phyloP scores from a whole-genome alignment of 1,140 invertebrate species.

The Ectropis grisescens region DNA sequence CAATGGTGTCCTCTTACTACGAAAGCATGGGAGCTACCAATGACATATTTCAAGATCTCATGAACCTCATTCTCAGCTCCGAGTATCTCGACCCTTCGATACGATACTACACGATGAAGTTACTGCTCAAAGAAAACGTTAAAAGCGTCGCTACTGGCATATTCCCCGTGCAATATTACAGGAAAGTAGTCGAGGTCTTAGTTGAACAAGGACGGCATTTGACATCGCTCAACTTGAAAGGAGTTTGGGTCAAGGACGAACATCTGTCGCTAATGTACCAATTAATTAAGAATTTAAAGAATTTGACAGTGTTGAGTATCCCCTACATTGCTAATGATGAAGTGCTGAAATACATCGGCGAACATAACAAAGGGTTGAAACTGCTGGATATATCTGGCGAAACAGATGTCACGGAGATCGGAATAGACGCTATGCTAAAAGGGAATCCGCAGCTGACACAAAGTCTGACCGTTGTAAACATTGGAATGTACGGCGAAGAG shows the following conservation, averaged over 20 bases:
- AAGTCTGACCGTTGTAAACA: slow-evolving; percentile 72
- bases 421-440: slow-evolving; percentile 68
- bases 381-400: slow-evolving; percentile 76
- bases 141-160: slow-evolving; percentile 74
- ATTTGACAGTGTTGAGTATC: slow-evolving; percentile 73
- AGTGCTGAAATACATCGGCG: slow-evolving; percentile 72
- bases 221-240: slow-evolving; percentile 75
- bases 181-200: slow-evolving; percentile 74
- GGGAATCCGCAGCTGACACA: slow-evolving; percentile 62
- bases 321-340: slow-evolving; percentile 78
- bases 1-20: slow-evolving; percentile 71
- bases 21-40: slow-evolving; percentile 69
- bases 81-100: slow-evolving; percentile 75
- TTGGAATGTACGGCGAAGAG: slow-evolving; percentile 76
- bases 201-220: slow-evolving; percentile 72
- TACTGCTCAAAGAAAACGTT: slow-evolving; percentile 74
- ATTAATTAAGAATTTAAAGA: slow-evolving; percentile 68
- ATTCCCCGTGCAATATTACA: slow-evolving; percentile 76
- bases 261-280: slow-evolving; percentile 73
- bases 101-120: slow-evolving; percentile 73
- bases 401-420: slow-evolving; percentile 74
- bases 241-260: slow-evolving; percentile 78
- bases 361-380: slow-evolving; percentile 70
- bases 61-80: slow-evolving; percentile 73
- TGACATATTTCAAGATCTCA: slow-evolving; percentile 75